Evolutionary conservation across 23 tunicate species (phyloP).

Genomic region (Corella eumyota): DNA sequence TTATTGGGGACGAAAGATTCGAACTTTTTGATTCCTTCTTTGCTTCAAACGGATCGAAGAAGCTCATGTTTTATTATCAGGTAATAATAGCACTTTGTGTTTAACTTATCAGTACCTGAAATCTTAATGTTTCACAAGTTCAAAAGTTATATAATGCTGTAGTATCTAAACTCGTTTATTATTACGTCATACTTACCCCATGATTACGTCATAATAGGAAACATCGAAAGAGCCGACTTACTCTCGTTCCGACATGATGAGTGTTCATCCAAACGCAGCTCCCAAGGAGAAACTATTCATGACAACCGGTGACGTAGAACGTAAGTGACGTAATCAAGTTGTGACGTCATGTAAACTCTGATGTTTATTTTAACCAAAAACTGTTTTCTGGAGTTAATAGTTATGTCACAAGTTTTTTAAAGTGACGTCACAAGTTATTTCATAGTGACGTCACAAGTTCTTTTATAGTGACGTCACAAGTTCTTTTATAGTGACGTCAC

Average conservation of each 20-base stretch:
- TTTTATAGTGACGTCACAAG: too few species aligned
- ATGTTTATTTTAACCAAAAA: not conserved
- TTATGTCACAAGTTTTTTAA: too few species aligned
- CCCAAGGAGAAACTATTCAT: slow-evolving; percentile 82
- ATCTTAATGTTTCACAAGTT: too few species aligned
- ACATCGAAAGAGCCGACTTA: slow-evolving; percentile 25
- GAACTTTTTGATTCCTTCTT: slow-evolving; percentile 87
- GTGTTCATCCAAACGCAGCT: slow-evolving; percentile 55
- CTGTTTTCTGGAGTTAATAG: too few species aligned
- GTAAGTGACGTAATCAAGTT: slow-evolving; percentile 25
- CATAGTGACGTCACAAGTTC: too few species aligned
- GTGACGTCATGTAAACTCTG: not conserved
- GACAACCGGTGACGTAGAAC: slow-evolving; percentile 79
- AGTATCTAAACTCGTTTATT: not conserved
- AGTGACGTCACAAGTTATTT: too few species aligned
- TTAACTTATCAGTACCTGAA: too few species aligned
- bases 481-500: too few species aligned
- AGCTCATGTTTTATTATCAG: slow-evolving; percentile 96
- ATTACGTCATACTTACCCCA: not conserved
- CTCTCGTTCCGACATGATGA: slow-evolving; percentile 63
- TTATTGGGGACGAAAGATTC: slow-evolving; percentile 85
- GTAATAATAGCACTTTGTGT: slow-evolving; percentile 20
- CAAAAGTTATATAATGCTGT: too few species aligned
- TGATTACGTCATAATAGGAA: not conserved
- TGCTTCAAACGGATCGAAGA: slow-evolving; percentile 60